Evolutionary conservation across 2,888 invertebrate species (phyloP).

Genomic region (Ypsolopha sequella): DNA sequence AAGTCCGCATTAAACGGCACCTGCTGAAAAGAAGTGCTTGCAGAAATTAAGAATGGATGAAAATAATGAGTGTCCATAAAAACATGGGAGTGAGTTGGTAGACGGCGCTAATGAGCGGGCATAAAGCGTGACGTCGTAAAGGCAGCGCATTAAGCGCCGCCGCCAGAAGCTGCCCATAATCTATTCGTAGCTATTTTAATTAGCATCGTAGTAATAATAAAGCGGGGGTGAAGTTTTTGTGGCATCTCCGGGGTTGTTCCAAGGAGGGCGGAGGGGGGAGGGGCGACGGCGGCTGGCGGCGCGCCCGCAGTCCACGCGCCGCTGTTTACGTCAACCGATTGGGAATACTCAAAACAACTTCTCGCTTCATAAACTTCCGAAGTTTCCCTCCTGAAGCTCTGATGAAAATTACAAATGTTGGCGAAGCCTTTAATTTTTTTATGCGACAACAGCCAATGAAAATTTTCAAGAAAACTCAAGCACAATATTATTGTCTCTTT

Average conservation of each 20-base stretch:
- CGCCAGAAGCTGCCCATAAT: constrained; percentile 63
- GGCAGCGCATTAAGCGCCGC: constrained; percentile 59
- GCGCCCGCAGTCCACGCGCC: constrained; percentile 11
- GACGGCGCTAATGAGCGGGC: constrained; percentile 61
- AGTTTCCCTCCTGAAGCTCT: constrained; percentile 33
- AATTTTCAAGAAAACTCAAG: constrained; percentile 5
- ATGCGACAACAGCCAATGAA: constrained; percentile 5
- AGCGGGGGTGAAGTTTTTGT: constrained; percentile 57
- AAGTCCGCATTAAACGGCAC: not conserved
- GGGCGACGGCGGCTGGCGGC: constrained; percentile 17
- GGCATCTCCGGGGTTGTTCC: constrained; percentile 33
- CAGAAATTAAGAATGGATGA: constrained; percentile 5
- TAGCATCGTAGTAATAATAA: constrained; percentile 63
- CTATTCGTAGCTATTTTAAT: constrained; percentile 68
- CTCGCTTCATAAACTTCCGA: constrained; percentile 38
- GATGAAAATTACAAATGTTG: constrained; percentile 39
- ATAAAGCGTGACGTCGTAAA: constrained; percentile 68
- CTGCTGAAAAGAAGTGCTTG: not conserved
- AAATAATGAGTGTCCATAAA: constrained; percentile 26
- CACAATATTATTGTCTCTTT: not conserved
- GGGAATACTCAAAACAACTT: constrained; percentile 55
- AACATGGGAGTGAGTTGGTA: constrained; percentile 36
- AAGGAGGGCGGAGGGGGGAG: constrained; percentile 11
- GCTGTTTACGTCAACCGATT: constrained; percentile 15
- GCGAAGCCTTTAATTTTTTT: constrained; percentile 12